Base-by-base conservation (phyloP, 2,113 vertebrate species). In the Narcine bancroftii region DNA sequence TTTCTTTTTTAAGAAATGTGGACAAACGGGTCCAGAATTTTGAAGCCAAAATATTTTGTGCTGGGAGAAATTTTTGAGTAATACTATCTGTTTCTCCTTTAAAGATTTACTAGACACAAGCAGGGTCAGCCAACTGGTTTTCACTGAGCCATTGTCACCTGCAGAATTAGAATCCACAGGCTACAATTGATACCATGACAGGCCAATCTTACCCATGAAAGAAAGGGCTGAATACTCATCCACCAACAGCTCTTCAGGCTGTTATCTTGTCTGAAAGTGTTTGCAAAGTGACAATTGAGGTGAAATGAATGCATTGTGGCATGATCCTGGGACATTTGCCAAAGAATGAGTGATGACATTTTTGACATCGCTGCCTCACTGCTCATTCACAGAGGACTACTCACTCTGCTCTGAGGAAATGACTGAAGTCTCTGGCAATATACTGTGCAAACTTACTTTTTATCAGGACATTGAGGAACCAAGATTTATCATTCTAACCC, bases 241-340 rank as follows among this genome's bases (percentile, higher is more conserved):
- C n/a, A 89, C 60, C 26, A 69, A 33, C 65, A 47, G 65, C 89
- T 42, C 63, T 45, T 33, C 42, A 33, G 89, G 65, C 65, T 91
- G 89, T 69, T 66, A 91, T 45, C 63, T 45, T 69, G 24, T 91
- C 89, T 91, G 63, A 69, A 69, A 26, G 39, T 45, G 65, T 45
- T 91, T 91, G 36, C 13, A 45, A 91, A 69, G 89, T 45, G 65
- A 36, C 81, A 69, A 69, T 91, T 47, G 26, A 69, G 65, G 42
- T 47, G 45, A 91, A 91, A 91, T 69, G 71, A 91, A 91, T 69
- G 65, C 65, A 91, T 69, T 69, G 63, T 91, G 89, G n/a, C 85
- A 65, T 56, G 1, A 89, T 89, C 33, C 56, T 65, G 53, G 85
- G 85, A 65, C 1, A 36, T 89, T 89, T 89, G 85, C 85, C 85